phyloP scores from a whole-genome alignment of 2,113 vertebrate species.

The Donacobius atricapilla region DNA sequence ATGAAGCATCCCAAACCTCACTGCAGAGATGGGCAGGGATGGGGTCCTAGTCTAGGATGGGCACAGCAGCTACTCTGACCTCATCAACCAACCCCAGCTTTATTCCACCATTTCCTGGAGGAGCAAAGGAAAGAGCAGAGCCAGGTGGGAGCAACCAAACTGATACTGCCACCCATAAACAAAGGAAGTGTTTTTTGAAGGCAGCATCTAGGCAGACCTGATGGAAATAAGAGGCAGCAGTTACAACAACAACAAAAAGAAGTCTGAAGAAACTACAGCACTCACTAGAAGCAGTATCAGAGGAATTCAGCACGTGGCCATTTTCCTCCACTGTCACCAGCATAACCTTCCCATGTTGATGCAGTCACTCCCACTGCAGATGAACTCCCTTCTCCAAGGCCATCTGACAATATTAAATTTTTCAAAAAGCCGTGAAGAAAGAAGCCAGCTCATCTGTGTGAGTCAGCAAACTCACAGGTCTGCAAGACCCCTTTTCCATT shows the following conservation, averaged over 20 bases:
- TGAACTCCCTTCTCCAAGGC: background rate
- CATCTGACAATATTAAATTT: background rate
- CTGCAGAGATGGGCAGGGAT: background rate
- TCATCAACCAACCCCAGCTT: background rate
- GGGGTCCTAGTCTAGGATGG: rapidly evolving
- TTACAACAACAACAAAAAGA: background rate
- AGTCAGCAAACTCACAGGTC: background rate
- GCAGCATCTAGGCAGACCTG: background rate
- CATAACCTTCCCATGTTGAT: background rate
- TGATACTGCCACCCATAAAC: background rate
- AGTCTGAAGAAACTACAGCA: background rate
- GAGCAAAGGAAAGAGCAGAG: background rate
- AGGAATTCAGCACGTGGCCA: background rate
- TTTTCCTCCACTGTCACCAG: background rate
- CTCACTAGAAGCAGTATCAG: background rate
- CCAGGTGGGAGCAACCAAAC: background rate
- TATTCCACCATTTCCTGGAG: background rate
- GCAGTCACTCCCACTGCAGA: background rate
- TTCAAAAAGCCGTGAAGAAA: background rate
- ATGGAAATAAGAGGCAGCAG: background rate
- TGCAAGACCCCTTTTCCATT: background rate
- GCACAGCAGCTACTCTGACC: background rate
- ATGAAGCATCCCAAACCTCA: background rate
- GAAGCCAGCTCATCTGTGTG: background rate
- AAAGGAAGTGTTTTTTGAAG: background rate